These are phyloP conservation scores for Zingel zingel DNA, from an alignment of 2,113 vertebrate species.

Conservation along the genomic window DNA sequence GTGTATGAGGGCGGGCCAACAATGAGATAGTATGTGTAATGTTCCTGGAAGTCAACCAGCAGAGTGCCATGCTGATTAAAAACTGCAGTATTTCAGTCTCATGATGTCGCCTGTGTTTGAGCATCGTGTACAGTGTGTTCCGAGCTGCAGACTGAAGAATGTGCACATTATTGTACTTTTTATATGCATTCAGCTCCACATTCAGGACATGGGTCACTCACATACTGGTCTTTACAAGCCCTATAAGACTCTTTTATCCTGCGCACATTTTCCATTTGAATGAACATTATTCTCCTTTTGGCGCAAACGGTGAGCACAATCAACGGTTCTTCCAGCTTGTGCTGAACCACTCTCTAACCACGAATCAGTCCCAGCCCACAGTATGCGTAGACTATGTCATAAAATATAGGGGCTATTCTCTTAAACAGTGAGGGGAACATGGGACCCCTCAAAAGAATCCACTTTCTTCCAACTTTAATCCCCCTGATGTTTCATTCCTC, in stretches of 20 bases:
- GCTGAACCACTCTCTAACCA: constrained; percentile 66
- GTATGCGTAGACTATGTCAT: constrained; percentile 38
- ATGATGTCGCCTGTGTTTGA: constrained; percentile 4
- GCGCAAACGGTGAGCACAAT: constrained; percentile 36
- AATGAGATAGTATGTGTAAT: constrained; percentile 53
- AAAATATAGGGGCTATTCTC: constrained; percentile 52
- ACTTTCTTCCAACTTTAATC: constrained; percentile 71
- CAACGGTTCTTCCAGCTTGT: constrained; percentile 44
- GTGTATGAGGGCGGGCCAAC: constrained; percentile 50
- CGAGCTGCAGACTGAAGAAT: constrained; percentile 31
- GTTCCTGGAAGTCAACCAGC: constrained; percentile 49
- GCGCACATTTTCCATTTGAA: constrained; percentile 54
- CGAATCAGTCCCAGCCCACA: constrained; percentile 43
- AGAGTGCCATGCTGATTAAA: constrained; percentile 41
- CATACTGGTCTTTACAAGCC: constrained; percentile 42
- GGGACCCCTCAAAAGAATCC: constrained; percentile 66
- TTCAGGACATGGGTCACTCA: constrained; percentile 33
- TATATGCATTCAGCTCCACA: constrained; percentile 27
- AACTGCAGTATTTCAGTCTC: constrained; percentile 17
- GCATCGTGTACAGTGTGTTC: not conserved
- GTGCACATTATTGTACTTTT: constrained; percentile 13
- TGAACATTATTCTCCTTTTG: constrained; percentile 55
- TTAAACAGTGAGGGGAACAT: constrained; percentile 48
- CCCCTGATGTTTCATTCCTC: constrained; percentile 63
- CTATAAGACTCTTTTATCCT: constrained; percentile 51